Evolutionary conservation across 2,113 vertebrate species (phyloP).

Genomic region (Nothocercus nigrocapillus): DNA sequence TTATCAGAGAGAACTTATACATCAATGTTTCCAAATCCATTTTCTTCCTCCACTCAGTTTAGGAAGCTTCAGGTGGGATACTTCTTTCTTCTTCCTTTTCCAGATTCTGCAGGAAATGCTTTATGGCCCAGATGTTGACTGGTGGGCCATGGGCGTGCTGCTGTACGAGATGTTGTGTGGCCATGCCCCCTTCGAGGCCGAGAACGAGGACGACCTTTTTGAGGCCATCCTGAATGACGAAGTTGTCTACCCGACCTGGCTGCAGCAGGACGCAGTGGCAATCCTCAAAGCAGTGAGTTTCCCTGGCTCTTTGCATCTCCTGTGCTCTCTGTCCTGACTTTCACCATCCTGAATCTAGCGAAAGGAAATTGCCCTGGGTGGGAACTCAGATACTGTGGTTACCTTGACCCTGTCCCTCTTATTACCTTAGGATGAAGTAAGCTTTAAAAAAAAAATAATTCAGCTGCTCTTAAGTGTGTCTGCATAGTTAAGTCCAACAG

Average conservation of each 20-base stretch:
- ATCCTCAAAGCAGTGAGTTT: conserved; percentile 94
- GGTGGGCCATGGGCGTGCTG: conserved; percentile 97
- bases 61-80: neutral
- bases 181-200: conserved; percentile 94
- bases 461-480: conserved; percentile 2
- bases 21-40: neutral
- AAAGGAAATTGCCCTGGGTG: neutral
- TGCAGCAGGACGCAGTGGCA: conserved; percentile 86
- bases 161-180: conserved; percentile 97
- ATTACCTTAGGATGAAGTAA: conserved; percentile 26
- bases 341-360: neutral
- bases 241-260: conserved; percentile 92
- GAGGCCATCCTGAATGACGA: conserved; percentile 96
- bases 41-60: neutral
- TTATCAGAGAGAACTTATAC: neutral
- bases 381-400: accelerated
- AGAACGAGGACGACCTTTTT: conserved; percentile 97
- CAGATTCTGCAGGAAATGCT: conserved; percentile 98
- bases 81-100: neutral
- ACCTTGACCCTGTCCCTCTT: neutral
- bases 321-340: neutral
- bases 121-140: conserved; percentile 95
- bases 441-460: neutral
- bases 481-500: neutral
- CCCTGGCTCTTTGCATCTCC: accelerated